Evolutionary conservation across 1,140 invertebrate species (phyloP).

Genomic region (Brachionus rubens): DNA sequence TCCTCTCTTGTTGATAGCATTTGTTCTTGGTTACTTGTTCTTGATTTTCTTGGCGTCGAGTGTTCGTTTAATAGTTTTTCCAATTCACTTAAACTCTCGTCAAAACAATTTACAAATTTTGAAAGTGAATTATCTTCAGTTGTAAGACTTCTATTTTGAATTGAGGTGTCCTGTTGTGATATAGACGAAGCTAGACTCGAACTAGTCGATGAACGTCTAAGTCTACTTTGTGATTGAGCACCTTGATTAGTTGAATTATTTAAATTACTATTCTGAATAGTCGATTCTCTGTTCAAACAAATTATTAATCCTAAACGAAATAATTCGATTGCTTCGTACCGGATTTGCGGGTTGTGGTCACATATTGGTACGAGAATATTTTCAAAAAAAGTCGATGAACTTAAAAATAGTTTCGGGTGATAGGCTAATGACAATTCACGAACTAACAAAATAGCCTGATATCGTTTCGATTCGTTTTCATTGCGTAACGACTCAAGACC

Average conservation of each 20-base stretch:
- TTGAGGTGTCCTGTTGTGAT: neutral
- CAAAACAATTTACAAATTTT: neutral
- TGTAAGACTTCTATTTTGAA: neutral
- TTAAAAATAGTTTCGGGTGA: slow-evolving; percentile 14
- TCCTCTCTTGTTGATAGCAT: neutral
- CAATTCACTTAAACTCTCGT: neutral
- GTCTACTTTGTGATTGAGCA: neutral
- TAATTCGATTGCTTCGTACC: slow-evolving; percentile 23
- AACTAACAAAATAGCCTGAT: slow-evolving; percentile 27
- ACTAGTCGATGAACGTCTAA: neutral
- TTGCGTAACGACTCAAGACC: slow-evolving; percentile 8
- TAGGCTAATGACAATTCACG: slow-evolving; percentile 26
- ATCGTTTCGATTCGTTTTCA: slow-evolving; percentile 3
- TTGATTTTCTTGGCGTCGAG: neutral
- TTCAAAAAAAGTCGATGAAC: neutral
- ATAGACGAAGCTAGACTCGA: neutral
- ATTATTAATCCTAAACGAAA: slow-evolving; percentile 27
- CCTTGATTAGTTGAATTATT: neutral
- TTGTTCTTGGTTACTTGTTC: neutral
- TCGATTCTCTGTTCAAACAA: slow-evolving; percentile 12
- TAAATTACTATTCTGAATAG: neutral
- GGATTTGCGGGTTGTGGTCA: neutral
- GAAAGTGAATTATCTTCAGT: neutral
- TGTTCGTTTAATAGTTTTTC: neutral
- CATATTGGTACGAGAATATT: slow-evolving; percentile 19